Evolutionary conservation across 2,888 invertebrate genomes (phyloP).

Genomic region (Rhimphoctona megacephalus): DNA sequence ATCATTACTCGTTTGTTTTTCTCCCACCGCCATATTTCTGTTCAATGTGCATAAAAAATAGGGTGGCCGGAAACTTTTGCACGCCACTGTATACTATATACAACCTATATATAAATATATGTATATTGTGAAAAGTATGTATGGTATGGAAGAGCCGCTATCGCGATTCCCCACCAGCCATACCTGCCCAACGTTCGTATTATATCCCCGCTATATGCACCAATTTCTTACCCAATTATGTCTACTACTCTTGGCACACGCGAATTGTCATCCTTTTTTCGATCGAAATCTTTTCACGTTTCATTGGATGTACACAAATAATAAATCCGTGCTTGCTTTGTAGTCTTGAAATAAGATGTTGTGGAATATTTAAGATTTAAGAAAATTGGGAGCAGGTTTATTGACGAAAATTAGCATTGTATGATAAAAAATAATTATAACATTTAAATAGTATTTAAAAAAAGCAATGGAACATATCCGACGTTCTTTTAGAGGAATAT

Average conservation of each 20-base stretch:
- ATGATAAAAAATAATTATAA: not conserved
- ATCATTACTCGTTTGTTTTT: too few relatives aligned
- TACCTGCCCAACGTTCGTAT: constrained; percentile 39
- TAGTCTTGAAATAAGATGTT: not conserved
- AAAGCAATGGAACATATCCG: too few relatives aligned
- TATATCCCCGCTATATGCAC: constrained; percentile 54
- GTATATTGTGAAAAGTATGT: constrained; percentile 40
- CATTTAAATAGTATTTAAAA: not conserved
- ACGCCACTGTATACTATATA: not conserved
- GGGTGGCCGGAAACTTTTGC: too few relatives aligned
- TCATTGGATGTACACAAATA: not conserved
- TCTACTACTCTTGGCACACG: constrained; percentile 43
- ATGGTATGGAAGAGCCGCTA: constrained; percentile 44
- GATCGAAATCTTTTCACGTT: constrained; percentile 46
- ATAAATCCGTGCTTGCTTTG: not conserved
- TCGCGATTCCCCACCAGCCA: constrained; percentile 49
- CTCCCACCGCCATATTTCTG: too few relatives aligned
- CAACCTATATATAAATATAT: not conserved
- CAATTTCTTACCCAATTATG: constrained; percentile 63
- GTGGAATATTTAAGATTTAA: not conserved
- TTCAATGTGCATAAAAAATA: too few relatives aligned
- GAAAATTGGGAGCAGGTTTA: not conserved
- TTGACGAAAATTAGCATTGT: not conserved
- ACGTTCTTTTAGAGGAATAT: too few relatives aligned
- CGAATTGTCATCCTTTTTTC: constrained; percentile 42